phyloP scores from a whole-genome alignment of 2,113 vertebrate genomes.

The Phyllostomus hastatus region DNA sequence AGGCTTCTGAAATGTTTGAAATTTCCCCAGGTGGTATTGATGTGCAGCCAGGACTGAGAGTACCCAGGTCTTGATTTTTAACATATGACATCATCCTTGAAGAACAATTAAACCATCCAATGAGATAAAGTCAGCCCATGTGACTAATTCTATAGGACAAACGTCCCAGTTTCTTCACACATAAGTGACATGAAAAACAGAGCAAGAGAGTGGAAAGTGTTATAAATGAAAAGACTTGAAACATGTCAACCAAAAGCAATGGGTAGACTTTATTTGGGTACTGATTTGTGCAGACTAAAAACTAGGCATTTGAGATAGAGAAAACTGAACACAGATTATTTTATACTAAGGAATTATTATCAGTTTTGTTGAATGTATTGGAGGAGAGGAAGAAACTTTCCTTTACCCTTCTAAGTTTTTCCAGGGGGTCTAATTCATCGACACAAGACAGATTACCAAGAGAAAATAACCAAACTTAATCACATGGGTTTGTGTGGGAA shows the following conservation, averaged over 20 bases:
- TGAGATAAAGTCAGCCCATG: neutral
- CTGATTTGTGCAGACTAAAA: neutral
- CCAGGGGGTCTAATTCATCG: neutral
- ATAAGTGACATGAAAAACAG: neutral
- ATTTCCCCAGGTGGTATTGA: neutral
- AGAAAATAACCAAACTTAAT: neutral
- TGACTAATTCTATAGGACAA: slow-evolving; percentile 35
- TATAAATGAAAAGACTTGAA: neutral
- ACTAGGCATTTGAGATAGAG: slow-evolving; percentile 13
- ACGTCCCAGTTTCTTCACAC: slow-evolving; percentile 35
- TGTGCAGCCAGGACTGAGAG: neutral
- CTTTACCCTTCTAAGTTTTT: neutral
- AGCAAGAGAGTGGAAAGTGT: neutral
- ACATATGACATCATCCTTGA: neutral
- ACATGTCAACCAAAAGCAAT: neutral
- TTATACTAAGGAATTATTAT: neutral
- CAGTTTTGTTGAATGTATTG: neutral
- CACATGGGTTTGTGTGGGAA: neutral
- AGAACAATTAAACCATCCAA: neutral
- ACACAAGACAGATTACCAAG: neutral
- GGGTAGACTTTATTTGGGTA: neutral
- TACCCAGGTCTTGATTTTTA: neutral
- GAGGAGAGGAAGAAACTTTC: neutral
- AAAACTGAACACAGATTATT: neutral
- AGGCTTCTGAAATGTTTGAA: neutral